Evolutionary conservation across 53 echinoderm and acorn worm species (phyloP), one percentile per base, ranked within the genome.

Genomic region (Temnopleurus reevesii): DNA sequence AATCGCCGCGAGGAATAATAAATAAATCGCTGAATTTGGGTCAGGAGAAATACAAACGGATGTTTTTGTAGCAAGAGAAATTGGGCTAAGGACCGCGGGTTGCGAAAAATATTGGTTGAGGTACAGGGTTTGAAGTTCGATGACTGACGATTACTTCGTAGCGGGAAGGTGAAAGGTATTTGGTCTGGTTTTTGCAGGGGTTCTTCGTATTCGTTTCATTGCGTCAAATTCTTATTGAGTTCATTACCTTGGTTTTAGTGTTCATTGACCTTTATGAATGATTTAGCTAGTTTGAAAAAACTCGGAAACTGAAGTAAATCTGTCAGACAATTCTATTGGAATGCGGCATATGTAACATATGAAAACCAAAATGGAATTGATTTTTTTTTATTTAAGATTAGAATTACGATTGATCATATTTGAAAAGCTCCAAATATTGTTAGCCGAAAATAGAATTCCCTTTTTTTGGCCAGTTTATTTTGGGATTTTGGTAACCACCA

Each of bases 61-160:
- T 86, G 86, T 86, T 86, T 86, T 59, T 86, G 79, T 79, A 21
- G 79, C 79, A 29, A 49, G 49, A 28, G 79, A 79, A 79, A 47
- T 49, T 79, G 79, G 79, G 79, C 49, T 79, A 79, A 79, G 49
- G 79, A 79, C 79, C 79, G 46, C 79, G 28, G 79, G 79, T 47
- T 46, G 79, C 49, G 23, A 79, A 49, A 76, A 49, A 41, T 8
- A 79, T 46, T 27, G 19, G 79, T 24, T 6, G 49, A 79, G 79
- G 71, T n/a, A 58, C 7, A n/a, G 21, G 43, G 35, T n/a, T 19
- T 41, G 71, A 71, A 71, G 71, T 71, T 71, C 71, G 21, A 41
- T 71, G 71, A 38, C 71, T 71, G 71, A 71, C 3, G 30, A 63
- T 63, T 63, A 41, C 10, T 71, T 36, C 71, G 36, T 41, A 38